Conservation (phyloP, 2,113 vertebrate genomes). For the Dipodomys stephensi region DNA sequence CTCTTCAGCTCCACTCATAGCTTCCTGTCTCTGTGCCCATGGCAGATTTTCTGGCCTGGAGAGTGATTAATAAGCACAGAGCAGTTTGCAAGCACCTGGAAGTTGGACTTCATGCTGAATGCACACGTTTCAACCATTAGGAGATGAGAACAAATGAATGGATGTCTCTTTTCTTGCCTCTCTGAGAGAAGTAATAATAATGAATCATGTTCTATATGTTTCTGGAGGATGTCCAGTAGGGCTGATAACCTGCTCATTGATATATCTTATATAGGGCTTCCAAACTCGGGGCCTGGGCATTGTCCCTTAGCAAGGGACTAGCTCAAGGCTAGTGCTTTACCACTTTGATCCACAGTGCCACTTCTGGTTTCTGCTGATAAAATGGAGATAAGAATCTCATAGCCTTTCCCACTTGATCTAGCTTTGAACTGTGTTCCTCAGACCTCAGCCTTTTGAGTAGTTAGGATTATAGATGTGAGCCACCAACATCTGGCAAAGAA, state of each 20-base stretch:
- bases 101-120: not conserved
- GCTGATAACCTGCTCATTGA: not conserved
- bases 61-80: not conserved
- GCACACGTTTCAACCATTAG: not conserved
- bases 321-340: no score
- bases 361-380: no score
- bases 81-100: not conserved
- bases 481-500: no score
- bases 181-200: not conserved
- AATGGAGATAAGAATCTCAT: no score
- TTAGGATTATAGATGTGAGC: no score
- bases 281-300: not conserved
- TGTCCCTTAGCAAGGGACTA: no score
- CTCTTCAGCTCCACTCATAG: not conserved
- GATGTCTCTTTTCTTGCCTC: not conserved
- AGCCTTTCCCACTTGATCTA: no score
- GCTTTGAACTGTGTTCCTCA: no score
- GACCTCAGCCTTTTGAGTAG: no score
- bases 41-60: not conserved
- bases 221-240: not conserved
- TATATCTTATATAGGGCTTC: not conserved
- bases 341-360: no score
- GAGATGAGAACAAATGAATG: not conserved
- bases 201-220: not conserved
- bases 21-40: not conserved